Percentiles rank a stretch among this genome's conserved stretches.
phyloP scores from a whole-genome alignment of 2,113 vertebrate genomes.

The Cromileptes altivelis region DNA sequence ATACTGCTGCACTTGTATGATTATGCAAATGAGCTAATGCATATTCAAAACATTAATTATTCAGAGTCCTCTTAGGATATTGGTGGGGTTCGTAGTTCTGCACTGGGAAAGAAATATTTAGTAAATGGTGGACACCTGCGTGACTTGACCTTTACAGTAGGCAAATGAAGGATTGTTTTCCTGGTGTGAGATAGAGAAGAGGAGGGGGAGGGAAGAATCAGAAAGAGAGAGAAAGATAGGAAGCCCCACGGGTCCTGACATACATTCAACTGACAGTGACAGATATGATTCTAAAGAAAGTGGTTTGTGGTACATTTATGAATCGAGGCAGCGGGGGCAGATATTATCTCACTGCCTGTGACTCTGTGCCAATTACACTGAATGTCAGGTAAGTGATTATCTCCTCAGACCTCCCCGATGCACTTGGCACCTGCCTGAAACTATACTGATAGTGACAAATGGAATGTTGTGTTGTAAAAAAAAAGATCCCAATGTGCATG shows the following conservation, averaged over 20 bases:
- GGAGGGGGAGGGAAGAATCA: neutral
- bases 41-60: slow-evolving; percentile 80
- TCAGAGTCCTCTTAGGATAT: slow-evolving; percentile 52
- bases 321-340: slow-evolving; percentile 31
- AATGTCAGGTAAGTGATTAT: slow-evolving; percentile 54
- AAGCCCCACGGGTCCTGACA: slow-evolving; percentile 70
- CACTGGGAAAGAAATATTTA: slow-evolving; percentile 53
- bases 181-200: slow-evolving; percentile 46
- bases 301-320: slow-evolving; percentile 52
- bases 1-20: slow-evolving; percentile 47
- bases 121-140: slow-evolving; percentile 54
- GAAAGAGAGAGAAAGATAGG: slow-evolving; percentile 1
- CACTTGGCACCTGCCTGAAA: slow-evolving; percentile 21
- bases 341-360: slow-evolving; percentile 38
- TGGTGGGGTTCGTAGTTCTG: slow-evolving; percentile 28
- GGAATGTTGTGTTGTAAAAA: neutral
- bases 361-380: slow-evolving; percentile 42
- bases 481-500: neutral
- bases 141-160: slow-evolving; percentile 74
- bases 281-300: slow-evolving; percentile 66
- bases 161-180: slow-evolving; percentile 62
- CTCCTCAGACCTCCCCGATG: slow-evolving; percentile 5
- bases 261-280: slow-evolving; percentile 74
- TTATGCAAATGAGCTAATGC: slow-evolving; percentile 73
- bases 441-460: slow-evolving; percentile 13